Percentiles rank a stretch among this genome's conserved stretches.
These are phyloP conservation scores for Nasua narica DNA, from an alignment of 2,797 vertebrate genomes.

Conservation along the genomic window DNA sequence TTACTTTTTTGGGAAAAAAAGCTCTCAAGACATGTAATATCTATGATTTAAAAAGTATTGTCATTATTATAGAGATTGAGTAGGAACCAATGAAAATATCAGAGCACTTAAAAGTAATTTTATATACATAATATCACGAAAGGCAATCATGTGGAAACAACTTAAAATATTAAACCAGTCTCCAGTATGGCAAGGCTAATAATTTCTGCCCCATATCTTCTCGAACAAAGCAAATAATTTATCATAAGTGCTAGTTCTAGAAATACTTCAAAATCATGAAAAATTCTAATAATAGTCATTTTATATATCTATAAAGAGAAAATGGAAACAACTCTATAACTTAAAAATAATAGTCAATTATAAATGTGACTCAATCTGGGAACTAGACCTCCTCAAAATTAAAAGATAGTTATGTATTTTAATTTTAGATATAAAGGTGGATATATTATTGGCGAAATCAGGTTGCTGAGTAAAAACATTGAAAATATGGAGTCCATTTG, in stretches of 20 bases:
- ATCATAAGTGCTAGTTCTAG: background rate
- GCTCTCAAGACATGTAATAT: background rate
- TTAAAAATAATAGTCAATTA: background rate
- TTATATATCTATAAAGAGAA: background rate
- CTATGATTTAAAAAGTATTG: background rate
- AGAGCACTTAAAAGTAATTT: background rate
- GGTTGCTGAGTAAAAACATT: background rate
- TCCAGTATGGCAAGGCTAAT: background rate
- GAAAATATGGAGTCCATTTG: background rate
- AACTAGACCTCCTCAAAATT: background rate
- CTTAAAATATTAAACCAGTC: slow-evolving; percentile 7
- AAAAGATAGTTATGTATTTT: background rate
- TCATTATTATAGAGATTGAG: background rate
- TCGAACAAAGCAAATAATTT: background rate
- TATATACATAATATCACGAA: background rate
- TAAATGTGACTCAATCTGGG: background rate
- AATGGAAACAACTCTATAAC: background rate
- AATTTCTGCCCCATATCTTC: background rate
- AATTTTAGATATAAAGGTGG: background rate
- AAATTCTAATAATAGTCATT: background rate
- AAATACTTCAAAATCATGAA: background rate
- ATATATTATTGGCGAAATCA: background rate
- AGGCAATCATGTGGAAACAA: slow-evolving; percentile 12
- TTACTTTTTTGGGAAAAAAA: background rate
- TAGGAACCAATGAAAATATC: background rate